Conservation (phyloP, 1,140 invertebrate genomes). For the Centruroides vittatus region DNA sequence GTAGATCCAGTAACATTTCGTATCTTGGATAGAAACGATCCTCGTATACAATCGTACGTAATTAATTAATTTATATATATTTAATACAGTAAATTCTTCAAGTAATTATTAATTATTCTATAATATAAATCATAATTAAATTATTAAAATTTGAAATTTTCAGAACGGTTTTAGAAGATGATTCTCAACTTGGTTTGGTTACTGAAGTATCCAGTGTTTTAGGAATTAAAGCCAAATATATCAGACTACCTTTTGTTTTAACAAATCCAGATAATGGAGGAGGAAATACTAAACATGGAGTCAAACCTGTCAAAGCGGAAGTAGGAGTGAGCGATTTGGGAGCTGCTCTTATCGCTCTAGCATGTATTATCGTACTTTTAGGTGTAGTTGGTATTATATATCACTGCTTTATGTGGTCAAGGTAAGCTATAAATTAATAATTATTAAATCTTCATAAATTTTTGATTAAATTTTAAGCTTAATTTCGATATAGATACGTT, state of each 20-base stretch:
- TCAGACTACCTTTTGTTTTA: slow-evolving; percentile 41
- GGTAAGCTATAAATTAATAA: slow-evolving; percentile 37
- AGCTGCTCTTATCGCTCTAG: slow-evolving; percentile 73
- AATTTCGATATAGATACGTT: slow-evolving; percentile 43
- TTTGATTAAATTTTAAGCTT: slow-evolving; percentile 1
- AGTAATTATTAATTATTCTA: too few species aligned
- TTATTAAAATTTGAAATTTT: not conserved
- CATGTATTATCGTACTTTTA: slow-evolving; percentile 67
- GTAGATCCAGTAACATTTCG: slow-evolving; percentile 61
- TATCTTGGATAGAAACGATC: slow-evolving; percentile 54
- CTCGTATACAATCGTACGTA: slow-evolving; percentile 48
- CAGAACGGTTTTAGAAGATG: slow-evolving; percentile 21
- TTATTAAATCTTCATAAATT: not conserved
- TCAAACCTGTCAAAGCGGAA: slow-evolving; percentile 1
- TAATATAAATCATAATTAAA: not conserved
- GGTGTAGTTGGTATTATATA: slow-evolving; percentile 74
- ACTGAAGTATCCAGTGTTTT: slow-evolving; percentile 31
- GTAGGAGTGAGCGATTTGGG: slow-evolving; percentile 30
- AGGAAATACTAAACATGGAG: not conserved
- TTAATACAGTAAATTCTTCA: too few species aligned
- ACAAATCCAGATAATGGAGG: not conserved
- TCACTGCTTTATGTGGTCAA: slow-evolving; percentile 82
- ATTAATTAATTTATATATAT: too few species aligned
- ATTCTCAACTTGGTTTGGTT: slow-evolving; percentile 46
- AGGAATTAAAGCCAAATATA: slow-evolving; percentile 45